Evolutionary conservation across 2,113 vertebrate genomes (phyloP), one percentile per base, ranked within the genome.

Genomic region (Rhizomys pruinosus): DNA sequence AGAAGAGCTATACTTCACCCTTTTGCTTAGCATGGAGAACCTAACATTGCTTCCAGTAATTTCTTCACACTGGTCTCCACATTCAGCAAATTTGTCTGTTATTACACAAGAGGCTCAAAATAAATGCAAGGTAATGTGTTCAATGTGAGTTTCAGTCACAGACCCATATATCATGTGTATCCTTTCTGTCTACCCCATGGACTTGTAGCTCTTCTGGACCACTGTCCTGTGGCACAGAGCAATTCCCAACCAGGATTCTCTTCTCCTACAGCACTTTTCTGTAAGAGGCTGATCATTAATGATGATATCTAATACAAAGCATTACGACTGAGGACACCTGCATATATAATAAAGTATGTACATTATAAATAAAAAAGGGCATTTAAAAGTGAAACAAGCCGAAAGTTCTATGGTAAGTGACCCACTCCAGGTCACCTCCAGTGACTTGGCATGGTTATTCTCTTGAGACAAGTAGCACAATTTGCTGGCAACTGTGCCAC

Each of bases 41-140:
- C 34, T 39, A 55, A 71, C 5, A 34, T 23, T 47, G 11, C 64
- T 81, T 64, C 63, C 32, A 63, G 88, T 17, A 85, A 90, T 57
- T 63, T 77, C 84, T 66, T 32, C 44, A 72, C 64, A 47, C 9
- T 61, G 37, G 20, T 84, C 34, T 92, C 81, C 32, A 39, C 39
- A 29, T 20, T 91, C 55, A 77, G 37, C n/a, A 55, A n/a, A 20
- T 44, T 57, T 73, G 64, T 63, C 77, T 64, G 16, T 52, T 72
- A 80, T 77, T 84, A 69, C 44, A 69, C n/a, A 57, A 69, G 25
- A 84, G 32, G 72, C 77, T 63, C 78, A 79, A 71, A 92, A 73
- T 47, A 89, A 63, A 27, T n/a, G 20, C 64, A 91, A 90, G 68
- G 61, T 25, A 87, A 61, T 44, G 71, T 61, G 63, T 59, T 92